Evolutionary conservation across 1,140 invertebrate species (phyloP).

Genomic region (Drosophila trapezifrons): DNA sequence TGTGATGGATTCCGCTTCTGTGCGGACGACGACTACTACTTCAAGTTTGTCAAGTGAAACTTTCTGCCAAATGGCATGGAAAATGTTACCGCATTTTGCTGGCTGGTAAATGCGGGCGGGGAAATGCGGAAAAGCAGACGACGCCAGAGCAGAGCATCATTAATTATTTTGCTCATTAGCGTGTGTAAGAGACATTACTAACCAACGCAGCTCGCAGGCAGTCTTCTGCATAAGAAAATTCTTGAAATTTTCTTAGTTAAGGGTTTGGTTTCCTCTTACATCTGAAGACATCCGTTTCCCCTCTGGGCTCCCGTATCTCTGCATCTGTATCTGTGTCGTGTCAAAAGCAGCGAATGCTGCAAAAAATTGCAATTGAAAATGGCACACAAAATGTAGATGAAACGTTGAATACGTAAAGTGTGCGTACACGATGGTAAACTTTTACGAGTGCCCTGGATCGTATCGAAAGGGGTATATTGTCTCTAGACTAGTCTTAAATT

Average conservation of each 20-base stretch:
- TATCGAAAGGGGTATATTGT: not conserved
- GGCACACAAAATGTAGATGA: conserved; percentile 32
- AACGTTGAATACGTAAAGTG: conserved; percentile 26
- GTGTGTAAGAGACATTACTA: conserved; percentile 57
- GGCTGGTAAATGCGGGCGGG: conserved; percentile 6
- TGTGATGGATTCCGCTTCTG: conserved; percentile 25
- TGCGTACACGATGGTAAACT: conserved; percentile 19
- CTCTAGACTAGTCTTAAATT: not conserved
- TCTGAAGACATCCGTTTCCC: conserved; percentile 31
- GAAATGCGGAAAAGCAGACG: conserved; percentile 30
- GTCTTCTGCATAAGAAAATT: conserved; percentile 34
- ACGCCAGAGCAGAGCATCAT: conserved; percentile 64
- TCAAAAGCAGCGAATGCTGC: conserved; percentile 75
- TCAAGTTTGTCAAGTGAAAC: conserved; percentile 77
- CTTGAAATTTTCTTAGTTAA: conserved; percentile 50
- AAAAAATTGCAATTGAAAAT: conserved; percentile 68
- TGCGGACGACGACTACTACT: conserved; percentile 45
- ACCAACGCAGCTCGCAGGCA: conserved; percentile 27
- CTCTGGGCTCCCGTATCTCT: conserved; percentile 2
- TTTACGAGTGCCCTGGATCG: conserved; percentile 1
- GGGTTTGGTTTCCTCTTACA: conserved; percentile 36
- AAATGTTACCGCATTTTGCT: conserved; percentile 59
- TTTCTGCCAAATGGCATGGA: conserved; percentile 80
- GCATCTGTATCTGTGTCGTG: conserved; percentile 49
- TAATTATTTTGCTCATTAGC: conserved; percentile 81